These are phyloP conservation scores for Colinus virginianus DNA, from an alignment of 2,113 vertebrate genomes.

Conservation along the genomic window DNA sequence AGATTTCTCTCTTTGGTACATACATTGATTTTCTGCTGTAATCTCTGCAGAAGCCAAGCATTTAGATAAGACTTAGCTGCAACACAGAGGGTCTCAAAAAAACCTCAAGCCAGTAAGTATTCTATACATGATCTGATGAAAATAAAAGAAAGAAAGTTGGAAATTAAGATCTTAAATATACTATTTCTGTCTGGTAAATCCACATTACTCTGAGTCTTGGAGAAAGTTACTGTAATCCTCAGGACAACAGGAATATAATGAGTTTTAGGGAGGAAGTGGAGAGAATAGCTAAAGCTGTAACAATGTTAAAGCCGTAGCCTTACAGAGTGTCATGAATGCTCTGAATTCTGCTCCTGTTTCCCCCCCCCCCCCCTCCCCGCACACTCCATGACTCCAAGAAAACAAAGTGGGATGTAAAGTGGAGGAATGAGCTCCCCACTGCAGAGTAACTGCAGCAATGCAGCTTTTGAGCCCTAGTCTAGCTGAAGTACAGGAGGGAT, in stretches of 20 bases:
- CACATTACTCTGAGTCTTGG: background rate
- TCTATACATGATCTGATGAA: background rate
- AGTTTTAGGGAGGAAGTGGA: background rate
- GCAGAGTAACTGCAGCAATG: background rate
- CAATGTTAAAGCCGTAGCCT: background rate
- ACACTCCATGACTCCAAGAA: background rate
- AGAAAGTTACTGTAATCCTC: slow-evolving; percentile 9
- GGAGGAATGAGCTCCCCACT: background rate
- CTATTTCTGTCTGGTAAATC: slow-evolving; percentile 33
- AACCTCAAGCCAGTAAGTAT: background rate
- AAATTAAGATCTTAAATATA: background rate
- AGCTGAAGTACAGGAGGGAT: background rate
- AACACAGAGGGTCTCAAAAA: background rate
- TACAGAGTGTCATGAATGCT: background rate
- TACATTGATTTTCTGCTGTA: background rate
- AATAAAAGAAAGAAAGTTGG: background rate
- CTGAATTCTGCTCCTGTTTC: background rate
- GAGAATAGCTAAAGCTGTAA: slow-evolving; percentile 25
- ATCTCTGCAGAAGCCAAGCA: background rate
- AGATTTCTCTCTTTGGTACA: background rate
- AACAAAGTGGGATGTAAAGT: background rate
- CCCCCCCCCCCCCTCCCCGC: background rate
- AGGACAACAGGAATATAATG: background rate
- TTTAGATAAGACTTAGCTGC: background rate
- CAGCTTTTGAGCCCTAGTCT: background rate